phyloP scores from a whole-genome alignment of 2,797 vertebrate species.

The Catostomus latipinnis region DNA sequence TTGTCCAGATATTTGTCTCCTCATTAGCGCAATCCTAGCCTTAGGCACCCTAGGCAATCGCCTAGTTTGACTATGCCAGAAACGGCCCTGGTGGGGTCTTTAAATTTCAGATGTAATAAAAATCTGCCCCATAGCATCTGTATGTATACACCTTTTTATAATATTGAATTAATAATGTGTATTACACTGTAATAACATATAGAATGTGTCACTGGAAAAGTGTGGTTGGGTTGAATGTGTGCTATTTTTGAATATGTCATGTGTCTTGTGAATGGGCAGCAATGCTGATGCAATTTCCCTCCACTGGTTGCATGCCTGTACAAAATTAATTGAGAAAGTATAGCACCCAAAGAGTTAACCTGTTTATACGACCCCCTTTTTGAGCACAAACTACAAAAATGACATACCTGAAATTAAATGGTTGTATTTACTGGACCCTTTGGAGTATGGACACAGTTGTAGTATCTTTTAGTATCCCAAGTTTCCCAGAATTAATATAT shows the following conservation, averaged over 20 bases:
- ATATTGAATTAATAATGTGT: neutral
- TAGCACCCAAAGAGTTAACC: neutral
- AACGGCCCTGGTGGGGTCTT: neutral
- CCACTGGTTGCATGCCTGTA: neutral
- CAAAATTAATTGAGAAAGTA: neutral
- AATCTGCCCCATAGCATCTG: neutral
- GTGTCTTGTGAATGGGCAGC: neutral
- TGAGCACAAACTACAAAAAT: too few species aligned
- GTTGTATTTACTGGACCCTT: too few species aligned
- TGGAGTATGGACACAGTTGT: too few species aligned
- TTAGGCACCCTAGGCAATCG: too few species aligned
- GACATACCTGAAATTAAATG: too few species aligned
- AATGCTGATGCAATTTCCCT: slow-evolving; percentile 2
- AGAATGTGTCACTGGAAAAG: slow-evolving; percentile 23
- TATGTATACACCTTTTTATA: neutral
- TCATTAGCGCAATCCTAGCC: too few species aligned
- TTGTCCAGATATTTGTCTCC: too few species aligned
- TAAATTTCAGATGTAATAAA: neutral
- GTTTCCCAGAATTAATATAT: too few species aligned
- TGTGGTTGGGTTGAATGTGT: neutral
- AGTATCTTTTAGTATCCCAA: too few species aligned
- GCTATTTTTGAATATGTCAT: slow-evolving; percentile 29
- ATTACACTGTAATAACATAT: slow-evolving; percentile 4
- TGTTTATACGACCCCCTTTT: too few species aligned
- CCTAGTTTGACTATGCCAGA: too few species aligned